A percentile compares a stretch with the other conserved stretches of the same genome.
Conservation (phyloP, 1,140 invertebrate species). For the Drosophila miranda region DNA sequence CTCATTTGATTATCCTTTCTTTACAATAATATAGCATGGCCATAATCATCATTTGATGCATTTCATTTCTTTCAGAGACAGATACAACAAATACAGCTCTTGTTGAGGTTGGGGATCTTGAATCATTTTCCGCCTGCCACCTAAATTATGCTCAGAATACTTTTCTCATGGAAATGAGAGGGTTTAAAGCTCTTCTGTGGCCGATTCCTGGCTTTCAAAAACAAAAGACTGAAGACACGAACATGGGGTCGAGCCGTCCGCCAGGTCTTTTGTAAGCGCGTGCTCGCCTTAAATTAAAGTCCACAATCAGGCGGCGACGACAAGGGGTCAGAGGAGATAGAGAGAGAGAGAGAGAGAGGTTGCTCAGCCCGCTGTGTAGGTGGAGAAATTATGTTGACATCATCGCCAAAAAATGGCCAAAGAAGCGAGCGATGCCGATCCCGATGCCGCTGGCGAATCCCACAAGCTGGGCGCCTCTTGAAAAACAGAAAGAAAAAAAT, state of each 20-base stretch:
- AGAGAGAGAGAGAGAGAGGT: neutral
- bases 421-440: constrained; percentile 43
- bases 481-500: constrained; percentile 60
- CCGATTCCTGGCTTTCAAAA: constrained; percentile 51
- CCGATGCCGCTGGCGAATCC: constrained; percentile 12
- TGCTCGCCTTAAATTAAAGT: constrained; percentile 70
- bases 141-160: constrained; percentile 41
- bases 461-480: constrained; percentile 31
- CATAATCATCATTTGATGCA: constrained; percentile 73
- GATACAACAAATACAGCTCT: neutral
- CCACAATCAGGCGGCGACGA: constrained; percentile 33
- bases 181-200: constrained; percentile 36
- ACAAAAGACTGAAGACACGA: constrained; percentile 73
- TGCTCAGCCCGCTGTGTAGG: constrained; percentile 69
- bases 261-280: constrained; percentile 53
- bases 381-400: constrained; percentile 81
- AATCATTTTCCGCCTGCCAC: neutral
- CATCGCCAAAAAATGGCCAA: constrained; percentile 77
- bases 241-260: constrained; percentile 23
- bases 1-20: constrained; percentile 60
- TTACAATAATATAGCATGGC: constrained; percentile 58
- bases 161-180: constrained; percentile 60
- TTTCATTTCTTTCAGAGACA: constrained; percentile 38
- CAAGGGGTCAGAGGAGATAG: constrained; percentile 43
- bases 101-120: constrained; percentile 9